phyloP scores from a whole-genome alignment of 2,113 vertebrate genomes.

The Mobula hypostoma region DNA sequence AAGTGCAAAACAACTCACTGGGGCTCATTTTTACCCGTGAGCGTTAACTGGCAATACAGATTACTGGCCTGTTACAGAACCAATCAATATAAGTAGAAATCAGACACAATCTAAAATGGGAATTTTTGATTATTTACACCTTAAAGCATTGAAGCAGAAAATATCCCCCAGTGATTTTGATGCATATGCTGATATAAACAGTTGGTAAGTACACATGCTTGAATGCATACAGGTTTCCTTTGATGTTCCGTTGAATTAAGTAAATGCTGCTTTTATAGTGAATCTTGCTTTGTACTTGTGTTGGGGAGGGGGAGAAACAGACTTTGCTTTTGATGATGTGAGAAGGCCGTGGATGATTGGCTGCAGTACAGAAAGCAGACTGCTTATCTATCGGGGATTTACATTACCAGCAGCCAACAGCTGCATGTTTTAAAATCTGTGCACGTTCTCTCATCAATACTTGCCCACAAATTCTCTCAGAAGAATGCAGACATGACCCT shows the following conservation, averaged over 20 bases:
- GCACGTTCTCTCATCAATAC: not conserved
- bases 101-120: not conserved
- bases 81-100: not conserved
- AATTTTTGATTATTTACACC: not conserved
- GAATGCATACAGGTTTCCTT: not conserved
- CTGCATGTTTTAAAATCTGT: not conserved
- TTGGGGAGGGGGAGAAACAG: not conserved
- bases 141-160: not conserved
- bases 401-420: not conserved
- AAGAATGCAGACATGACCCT: not conserved
- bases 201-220: not conserved
- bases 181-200: not conserved
- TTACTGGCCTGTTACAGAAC: not conserved
- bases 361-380: not conserved
- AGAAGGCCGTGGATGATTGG: not conserved
- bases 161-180: not conserved
- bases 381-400: not conserved
- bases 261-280: not conserved
- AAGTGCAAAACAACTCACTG: not conserved
- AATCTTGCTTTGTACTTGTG: not conserved
- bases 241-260: slow-evolving; percentile 10
- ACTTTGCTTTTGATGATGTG: not conserved
- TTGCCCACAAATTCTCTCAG: not conserved
- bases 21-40: not conserved
- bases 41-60: not conserved